Base-by-base conservation (phyloP, 53 echinoderm and acorn worm species). In the Luidia sarsii region DNA sequence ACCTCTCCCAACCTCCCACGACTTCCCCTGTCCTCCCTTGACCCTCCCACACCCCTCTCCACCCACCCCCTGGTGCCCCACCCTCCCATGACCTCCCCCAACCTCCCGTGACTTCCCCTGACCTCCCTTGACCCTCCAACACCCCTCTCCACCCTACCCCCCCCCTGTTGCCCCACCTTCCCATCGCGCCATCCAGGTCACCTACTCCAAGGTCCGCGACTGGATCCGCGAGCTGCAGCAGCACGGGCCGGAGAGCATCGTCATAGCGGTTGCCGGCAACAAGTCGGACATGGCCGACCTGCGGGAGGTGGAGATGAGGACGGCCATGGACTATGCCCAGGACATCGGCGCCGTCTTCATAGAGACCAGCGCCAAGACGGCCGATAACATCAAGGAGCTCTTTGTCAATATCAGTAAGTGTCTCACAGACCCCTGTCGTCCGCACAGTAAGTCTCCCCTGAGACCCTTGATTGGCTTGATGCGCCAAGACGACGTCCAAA, bases 281-380 rank as follows among this genome's bases (percentile, higher is more conserved):
- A 97, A 97, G 50, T 80, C 66, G 49, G 97, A 97, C 75, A 68
- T 97, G 77, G 87, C 80, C 1, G 93, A 93, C 49, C 68, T 90
- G 39, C 49, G 97, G 52, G 97, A 97, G 81, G 91, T 97, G 16
- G 71, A 81, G 2, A 65, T 48, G 9, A 82, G 81, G 50, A 82
- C 64, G 21, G 97, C 88, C 13, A 45, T 73, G 51, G 86, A 85
- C n/a, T 97, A 97, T 34, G 93, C 97, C 4, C 80, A 93, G 36
- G 92, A 97, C 39, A 94, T 97, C 1, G 93, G 93, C 25, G 91
- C 97, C 0, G 89, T 92, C 7, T 97, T 97, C 54, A 88, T 75
- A 14, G 97, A 97, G 70, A 97, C 97, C 21, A 97, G 97, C 43
- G 97, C 97, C 67, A 97, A 97, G 87, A 97, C 93, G 39, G 91